Percentiles rank a stretch among this genome's conserved stretches.
Evolutionary conservation across 1,140 invertebrate genomes (phyloP).

Genomic region (Littorina saxatilis): DNA sequence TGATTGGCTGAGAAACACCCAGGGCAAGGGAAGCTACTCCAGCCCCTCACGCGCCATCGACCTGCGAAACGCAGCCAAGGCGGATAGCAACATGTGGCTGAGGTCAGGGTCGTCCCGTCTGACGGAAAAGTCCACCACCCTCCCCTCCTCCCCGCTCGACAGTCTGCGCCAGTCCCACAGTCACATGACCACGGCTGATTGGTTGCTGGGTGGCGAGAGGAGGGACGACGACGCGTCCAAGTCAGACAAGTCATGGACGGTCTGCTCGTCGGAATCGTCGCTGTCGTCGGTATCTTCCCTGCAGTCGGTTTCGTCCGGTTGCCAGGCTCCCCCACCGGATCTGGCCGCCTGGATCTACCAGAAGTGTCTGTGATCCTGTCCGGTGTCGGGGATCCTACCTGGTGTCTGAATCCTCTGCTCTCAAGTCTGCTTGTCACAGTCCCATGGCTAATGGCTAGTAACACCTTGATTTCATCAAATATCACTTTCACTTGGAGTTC

Average conservation of each 20-base stretch:
- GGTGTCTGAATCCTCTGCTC: no score
- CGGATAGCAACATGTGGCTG: not conserved
- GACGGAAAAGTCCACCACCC: not conserved
- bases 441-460: no score
- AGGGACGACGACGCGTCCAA: not conserved
- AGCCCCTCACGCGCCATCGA: not conserved
- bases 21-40: not conserved
- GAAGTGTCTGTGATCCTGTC: not conserved
- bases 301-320: not conserved
- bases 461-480: no score
- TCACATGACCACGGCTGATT: slow-evolving; percentile 20
- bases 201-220: not conserved
- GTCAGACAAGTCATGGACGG: not conserved
- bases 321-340: not conserved
- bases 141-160: not conserved
- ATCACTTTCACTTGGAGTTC: no score
- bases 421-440: no score
- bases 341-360: slow-evolving; percentile 16
- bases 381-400: no score
- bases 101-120: not conserved
- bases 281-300: not conserved
- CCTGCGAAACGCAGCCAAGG: not conserved
- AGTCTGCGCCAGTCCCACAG: not conserved
- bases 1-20: not conserved
- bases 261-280: not conserved